Evolutionary conservation across 2,888 invertebrate genomes (phyloP).

Genomic region (Imbricaverruca yamaguchii): DNA sequence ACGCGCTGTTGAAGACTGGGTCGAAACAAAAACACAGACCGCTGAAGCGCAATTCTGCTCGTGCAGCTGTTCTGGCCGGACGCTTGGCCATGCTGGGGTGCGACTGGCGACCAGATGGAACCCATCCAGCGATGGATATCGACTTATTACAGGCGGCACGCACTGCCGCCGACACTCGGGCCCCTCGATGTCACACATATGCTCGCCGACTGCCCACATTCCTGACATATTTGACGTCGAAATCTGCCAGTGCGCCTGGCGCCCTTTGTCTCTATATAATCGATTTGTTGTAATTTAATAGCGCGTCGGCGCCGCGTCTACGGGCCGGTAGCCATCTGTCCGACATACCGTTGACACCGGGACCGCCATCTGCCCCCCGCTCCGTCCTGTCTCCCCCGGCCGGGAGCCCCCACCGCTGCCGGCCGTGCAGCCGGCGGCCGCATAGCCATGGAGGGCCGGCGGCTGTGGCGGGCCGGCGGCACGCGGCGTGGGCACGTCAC

Average conservation of each 20-base stretch:
- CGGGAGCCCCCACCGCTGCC: neutral
- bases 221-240: neutral
- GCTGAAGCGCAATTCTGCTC: no score
- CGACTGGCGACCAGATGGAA: no score
- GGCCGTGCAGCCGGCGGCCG: neutral
- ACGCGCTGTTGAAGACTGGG: no score
- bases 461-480: neutral
- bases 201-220: neutral
- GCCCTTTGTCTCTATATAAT: constrained; percentile 1
- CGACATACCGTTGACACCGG: neutral
- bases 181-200: no score
- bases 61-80: no score
- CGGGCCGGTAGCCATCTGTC: neutral
- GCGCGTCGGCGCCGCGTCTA: neutral
- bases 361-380: neutral
- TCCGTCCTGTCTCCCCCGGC: no score
- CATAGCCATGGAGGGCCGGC: no score
- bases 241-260: neutral
- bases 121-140: no score
- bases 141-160: no score
- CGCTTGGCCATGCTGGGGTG: no score
- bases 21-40: no score
- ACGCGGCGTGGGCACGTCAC: neutral
- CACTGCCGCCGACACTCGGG: no score
- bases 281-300: constrained; percentile 4